phyloP scores from a whole-genome alignment of 2,797 vertebrate genomes.

The Gobionotothen gibberifrons region DNA sequence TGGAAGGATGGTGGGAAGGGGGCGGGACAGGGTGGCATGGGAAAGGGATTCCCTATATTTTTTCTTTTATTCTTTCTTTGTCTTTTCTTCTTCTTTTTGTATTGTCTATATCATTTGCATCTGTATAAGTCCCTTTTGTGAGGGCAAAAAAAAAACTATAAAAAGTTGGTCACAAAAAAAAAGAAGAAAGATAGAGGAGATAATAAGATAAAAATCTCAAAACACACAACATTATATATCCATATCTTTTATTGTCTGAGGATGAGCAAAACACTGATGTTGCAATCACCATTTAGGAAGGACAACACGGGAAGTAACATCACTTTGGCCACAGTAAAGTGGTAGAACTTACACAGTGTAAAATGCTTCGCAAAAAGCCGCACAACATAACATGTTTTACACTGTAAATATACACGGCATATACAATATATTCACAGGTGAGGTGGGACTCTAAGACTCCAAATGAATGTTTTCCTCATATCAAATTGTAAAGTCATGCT shows the following conservation, averaged over 20 bases:
- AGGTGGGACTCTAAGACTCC: conserved; percentile 56
- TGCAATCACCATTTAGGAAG: conserved; percentile 59
- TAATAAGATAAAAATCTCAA: conserved; percentile 15
- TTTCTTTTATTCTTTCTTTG: no score
- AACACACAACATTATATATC: conserved; percentile 57
- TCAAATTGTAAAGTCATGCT: conserved; percentile 74
- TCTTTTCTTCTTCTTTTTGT: no score
- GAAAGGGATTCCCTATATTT: no score
- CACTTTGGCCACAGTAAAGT: conserved; percentile 74
- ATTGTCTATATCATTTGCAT: no score
- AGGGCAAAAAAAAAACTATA: no score
- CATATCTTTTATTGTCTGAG: conserved; percentile 73
- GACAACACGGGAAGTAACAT: conserved; percentile 68
- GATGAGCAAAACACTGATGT: conserved; percentile 68
- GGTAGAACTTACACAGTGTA: conserved; percentile 75
- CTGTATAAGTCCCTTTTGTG: no score
- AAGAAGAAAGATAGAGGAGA: no score
- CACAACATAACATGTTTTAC: conserved; percentile 59
- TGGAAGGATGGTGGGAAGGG: no score
- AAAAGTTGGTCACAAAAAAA: no score
- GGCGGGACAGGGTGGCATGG: no score
- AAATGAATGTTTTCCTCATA: conserved; percentile 49
- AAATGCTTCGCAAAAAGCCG: conserved; percentile 67
- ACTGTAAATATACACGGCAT: conserved; percentile 68
- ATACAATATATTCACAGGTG: conserved; percentile 70